These are phyloP conservation scores for Syngnathus rostellatus DNA, from an alignment of 2,797 vertebrate species.

Conservation along the genomic window DNA sequence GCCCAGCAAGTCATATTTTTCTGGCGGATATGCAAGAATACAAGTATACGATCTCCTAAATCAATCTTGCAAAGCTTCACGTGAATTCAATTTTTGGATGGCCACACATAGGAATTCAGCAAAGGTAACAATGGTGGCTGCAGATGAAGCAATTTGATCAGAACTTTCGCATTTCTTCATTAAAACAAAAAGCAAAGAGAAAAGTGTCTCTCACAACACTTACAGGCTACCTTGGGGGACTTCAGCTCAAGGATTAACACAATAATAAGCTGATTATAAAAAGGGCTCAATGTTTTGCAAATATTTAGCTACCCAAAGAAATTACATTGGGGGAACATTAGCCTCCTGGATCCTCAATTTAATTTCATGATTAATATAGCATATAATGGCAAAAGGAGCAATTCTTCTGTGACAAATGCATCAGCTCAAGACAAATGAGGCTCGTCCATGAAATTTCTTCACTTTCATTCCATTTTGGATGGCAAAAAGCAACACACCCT, in stretches of 20 bases:
- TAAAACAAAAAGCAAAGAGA: conserved; percentile 1
- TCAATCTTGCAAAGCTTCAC: neutral
- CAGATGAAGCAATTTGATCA: neutral
- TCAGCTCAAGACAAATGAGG: conserved; percentile 37
- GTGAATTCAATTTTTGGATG: neutral
- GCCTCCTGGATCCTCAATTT: neutral
- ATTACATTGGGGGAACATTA: neutral
- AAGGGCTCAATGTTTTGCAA: conserved; percentile 2
- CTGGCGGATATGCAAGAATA: neutral
- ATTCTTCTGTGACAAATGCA: conserved; percentile 5
- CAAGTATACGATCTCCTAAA: neutral
- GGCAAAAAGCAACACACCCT: conserved; percentile 32
- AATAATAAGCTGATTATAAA: conserved; percentile 2
- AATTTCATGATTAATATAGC: conserved; percentile 5
- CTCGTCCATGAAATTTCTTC: conserved; percentile 47
- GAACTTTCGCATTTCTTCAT: neutral
- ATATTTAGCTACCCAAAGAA: conserved; percentile 4
- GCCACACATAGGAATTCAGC: neutral
- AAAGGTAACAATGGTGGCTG: neutral
- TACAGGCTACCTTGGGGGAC: neutral
- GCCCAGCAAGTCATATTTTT: neutral
- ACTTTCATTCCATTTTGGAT: conserved; percentile 34
- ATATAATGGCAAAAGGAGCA: neutral
- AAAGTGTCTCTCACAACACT: neutral
- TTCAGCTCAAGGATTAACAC: conserved; percentile 5